A percentile compares a stretch with the other conserved stretches of the same genome.
These are phyloP conservation scores for Elysia crispata DNA, from an alignment of 2,888 invertebrate genomes.

Conservation along the genomic window DNA sequence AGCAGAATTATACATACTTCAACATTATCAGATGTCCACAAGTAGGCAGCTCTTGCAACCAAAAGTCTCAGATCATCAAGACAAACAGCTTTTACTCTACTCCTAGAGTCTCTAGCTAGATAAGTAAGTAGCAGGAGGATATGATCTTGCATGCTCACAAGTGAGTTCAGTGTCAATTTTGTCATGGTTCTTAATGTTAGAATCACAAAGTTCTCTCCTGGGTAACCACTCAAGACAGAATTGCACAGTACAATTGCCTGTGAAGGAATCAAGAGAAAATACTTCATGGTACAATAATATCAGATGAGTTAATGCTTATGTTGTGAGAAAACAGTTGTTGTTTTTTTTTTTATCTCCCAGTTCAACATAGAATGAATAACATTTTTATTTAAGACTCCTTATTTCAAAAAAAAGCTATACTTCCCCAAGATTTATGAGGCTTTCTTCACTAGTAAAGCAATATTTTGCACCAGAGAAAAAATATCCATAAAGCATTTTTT, in stretches of 20 bases:
- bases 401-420: no score
- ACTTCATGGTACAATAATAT: not conserved
- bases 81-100: conserved; percentile 84
- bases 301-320: no score
- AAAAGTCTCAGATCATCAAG: conserved; percentile 84
- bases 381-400: no score
- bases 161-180: conserved; percentile 90
- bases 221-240: conserved; percentile 86
- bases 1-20: conserved; percentile 61
- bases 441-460: no score
- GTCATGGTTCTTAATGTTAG: conserved; percentile 92
- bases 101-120: conserved; percentile 84
- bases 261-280: conserved; percentile 11
- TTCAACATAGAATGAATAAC: no score
- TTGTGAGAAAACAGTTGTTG: not conserved
- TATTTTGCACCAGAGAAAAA: no score
- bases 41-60: conserved; percentile 86
- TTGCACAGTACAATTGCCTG: conserved; percentile 87
- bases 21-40: conserved; percentile 84
- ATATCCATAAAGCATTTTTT: no score
- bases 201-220: conserved; percentile 87
- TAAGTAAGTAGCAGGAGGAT: conserved; percentile 84
- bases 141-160: conserved; percentile 94
- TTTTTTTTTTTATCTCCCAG: not conserved
- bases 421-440: no score